Evolutionary conservation across 2,797 vertebrate species (phyloP).

Genomic region (Syndactyla subalaris): DNA sequence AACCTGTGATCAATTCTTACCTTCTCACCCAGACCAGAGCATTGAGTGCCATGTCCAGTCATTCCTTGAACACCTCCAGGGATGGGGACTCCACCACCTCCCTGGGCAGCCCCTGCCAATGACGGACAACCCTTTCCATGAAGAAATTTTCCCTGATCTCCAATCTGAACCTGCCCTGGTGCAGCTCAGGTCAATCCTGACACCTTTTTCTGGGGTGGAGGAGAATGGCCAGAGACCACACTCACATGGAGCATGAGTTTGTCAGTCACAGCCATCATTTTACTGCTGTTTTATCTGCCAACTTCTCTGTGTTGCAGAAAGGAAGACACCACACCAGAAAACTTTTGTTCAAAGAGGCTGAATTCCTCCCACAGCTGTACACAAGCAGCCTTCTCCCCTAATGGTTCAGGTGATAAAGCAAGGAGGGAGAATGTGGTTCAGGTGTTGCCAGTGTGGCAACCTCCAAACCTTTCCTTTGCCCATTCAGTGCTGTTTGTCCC

Average conservation of each 20-base stretch:
- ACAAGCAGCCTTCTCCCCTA: neutral
- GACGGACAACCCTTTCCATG: neutral
- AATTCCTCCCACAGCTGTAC: neutral
- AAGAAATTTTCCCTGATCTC: neutral
- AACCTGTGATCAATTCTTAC: neutral
- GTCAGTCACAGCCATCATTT: rapidly evolving
- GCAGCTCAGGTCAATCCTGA: neutral
- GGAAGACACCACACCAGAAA: neutral
- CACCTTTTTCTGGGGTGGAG: rapidly evolving
- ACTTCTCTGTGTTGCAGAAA: neutral
- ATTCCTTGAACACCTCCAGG: neutral
- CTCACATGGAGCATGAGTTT: neutral
- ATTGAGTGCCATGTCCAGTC: neutral
- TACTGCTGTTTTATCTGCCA: neutral
- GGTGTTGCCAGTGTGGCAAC: neutral
- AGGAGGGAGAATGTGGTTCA: neutral
- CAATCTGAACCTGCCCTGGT: neutral
- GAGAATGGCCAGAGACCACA: neutral
- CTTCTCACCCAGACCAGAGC: neutral
- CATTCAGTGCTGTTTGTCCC: neutral
- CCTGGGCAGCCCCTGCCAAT: neutral
- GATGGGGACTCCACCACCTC: neutral
- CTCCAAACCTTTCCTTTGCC: neutral
- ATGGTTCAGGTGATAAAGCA: neutral
- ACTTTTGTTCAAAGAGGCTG: neutral